Base-by-base conservation (phyloP, 2,113 vertebrate genomes). In the Rhinolophus sinicus region DNA sequence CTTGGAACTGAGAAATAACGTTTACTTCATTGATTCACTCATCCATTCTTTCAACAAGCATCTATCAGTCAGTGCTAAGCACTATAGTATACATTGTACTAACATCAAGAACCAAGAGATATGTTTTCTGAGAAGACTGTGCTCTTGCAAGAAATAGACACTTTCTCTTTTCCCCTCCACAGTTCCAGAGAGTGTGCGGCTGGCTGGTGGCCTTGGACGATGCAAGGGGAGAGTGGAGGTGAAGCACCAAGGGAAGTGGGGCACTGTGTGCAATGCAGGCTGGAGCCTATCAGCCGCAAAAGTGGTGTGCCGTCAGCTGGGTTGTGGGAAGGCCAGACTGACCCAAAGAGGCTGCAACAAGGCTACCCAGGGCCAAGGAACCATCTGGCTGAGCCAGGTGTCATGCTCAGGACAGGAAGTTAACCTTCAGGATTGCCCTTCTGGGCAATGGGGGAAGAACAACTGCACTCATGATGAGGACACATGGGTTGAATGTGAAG, bases 401-500 rank as follows among this genome's bases (percentile, higher is more conserved):
- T 40, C 50, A 13, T 97, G 97, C 69, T 90, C 91, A 35, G 97
- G 97, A 92, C 1, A 11, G 22, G 97, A 98, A 96, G 7, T 0
- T 28, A 33, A 1, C 11, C 93, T 98, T 84, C 33, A 26, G 3
- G 1, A 77, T 2, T 97, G 97, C 56, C 2, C 9, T n/a, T 64
- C 72, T 7, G 22, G 1, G 8, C 72, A 12, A 4, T 50, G 82
- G 91, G 52, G 56, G 11, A 26, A 2, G 6, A 65, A 70, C 67
- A 93, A 69, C 64, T 97, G 97, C 15, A 96, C 88, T 18, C 93
- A 96, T 12, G 6, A 72, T 8, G 94, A 97, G 1, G 95, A 95
- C 24, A 8, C 24, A 0, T 98, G 97, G 91, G 89, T 96, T 0
- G 77, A 96, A n/a, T 97, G 97, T 21, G 90, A 96, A 96, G 97